These are phyloP conservation scores for Agriopis aurantiaria DNA, from an alignment of 2,888 invertebrate species.

Conservation along the genomic window DNA sequence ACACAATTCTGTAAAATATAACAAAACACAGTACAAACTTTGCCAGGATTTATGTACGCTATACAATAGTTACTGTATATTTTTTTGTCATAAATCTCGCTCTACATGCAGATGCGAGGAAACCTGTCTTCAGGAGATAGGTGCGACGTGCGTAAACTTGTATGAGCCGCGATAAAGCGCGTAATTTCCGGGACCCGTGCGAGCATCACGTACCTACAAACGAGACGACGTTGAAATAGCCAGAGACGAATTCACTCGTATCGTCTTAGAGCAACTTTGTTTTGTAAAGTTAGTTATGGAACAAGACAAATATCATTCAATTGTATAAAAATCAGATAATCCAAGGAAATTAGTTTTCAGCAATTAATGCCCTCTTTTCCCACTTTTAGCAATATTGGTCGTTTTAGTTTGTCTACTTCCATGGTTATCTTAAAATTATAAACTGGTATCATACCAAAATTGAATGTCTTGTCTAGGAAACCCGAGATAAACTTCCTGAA, in stretches of 20 bases:
- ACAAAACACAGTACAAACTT: no score
- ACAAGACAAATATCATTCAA: neutral
- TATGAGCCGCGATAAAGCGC: slow-evolving; percentile 14
- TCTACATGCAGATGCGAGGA: neutral
- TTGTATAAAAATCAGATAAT: no score
- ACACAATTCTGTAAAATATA: no score
- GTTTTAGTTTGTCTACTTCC: no score
- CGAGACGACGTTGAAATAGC: neutral
- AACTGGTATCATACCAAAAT: no score
- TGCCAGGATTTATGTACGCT: no score
- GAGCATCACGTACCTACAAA: slow-evolving; percentile 16
- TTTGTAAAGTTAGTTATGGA: neutral
- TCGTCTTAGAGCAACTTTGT: neutral
- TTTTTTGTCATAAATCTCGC: neutral
- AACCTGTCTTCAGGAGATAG: slow-evolving; percentile 13
- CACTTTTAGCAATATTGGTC: no score
- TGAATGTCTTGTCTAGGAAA: no score
- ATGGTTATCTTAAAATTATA: no score
- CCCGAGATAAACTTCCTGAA: no score
- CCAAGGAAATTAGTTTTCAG: no score
- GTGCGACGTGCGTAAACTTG: slow-evolving; percentile 23
- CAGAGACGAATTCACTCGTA: neutral
- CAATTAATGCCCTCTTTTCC: no score
- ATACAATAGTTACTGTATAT: neutral
- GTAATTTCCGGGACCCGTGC: slow-evolving; percentile 14